Base-by-base conservation (phyloP, 2,888 invertebrate species). In the Clusia tigrina region DNA sequence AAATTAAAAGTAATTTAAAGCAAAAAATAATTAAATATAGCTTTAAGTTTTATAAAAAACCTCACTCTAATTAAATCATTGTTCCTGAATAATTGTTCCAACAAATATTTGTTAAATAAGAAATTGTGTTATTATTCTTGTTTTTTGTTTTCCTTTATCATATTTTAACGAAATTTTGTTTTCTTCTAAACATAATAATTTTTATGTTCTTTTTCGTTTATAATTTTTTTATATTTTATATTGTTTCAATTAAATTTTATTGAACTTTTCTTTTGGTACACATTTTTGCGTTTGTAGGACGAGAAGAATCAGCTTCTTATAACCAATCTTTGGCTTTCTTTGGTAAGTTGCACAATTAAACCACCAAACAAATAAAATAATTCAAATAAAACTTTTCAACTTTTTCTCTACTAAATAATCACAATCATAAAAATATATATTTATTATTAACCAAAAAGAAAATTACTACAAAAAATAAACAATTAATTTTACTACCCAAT, bases 271-370 rank as follows among this genome's bases (percentile, higher is more conserved):
- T 66, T 60, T 68, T 62, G 24, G 12, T n/a, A 24, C 54, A 56
- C n/a, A 54, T 37, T 37, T 51, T 54, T 70, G 70, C 74, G 77
- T 78, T 86, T 87, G 89, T 91, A 93, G 93, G 93, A 94, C 90
- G 93, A 94, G 91, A 94, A 94, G 91, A 94, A 94, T 89, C 94
- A 94, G 90, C 91, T 93, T 88, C 91, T 94, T 88, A 92, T 93
- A 88, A 91, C 93, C 88, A 94, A 94, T 90, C 92, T 93, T 88
- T 94, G 94, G 94, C 92, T 93, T 89, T 92, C 93, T 88, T 91
- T 93, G 92, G 93, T 93, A 91, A 93, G 93, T 93, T 80, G 73
- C 63, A 74, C 85, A 86, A 75, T 84, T 80, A 86, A 81, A 87
- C 73, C 71, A 71, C 67, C 67, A 71, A 69, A 71, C 66, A 32